Evolutionary conservation across 2,113 vertebrate species (phyloP).

Genomic region (Eurystomus gularis): DNA sequence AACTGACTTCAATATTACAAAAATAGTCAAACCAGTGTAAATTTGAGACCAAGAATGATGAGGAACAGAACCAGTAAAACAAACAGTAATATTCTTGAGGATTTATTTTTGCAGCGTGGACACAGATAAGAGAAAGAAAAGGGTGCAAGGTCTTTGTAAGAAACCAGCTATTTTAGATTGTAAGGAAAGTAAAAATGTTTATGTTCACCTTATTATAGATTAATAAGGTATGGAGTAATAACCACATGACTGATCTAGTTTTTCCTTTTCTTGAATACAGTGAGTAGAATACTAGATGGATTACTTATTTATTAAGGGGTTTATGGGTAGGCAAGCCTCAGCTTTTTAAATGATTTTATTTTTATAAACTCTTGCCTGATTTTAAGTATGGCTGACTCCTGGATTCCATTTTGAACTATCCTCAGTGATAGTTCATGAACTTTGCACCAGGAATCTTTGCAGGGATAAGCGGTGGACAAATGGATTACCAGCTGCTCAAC

Average conservation of each 20-base stretch:
- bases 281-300: not conserved
- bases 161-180: not conserved
- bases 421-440: not conserved
- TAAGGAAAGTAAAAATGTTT: not conserved
- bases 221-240: not conserved
- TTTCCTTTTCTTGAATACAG: not conserved
- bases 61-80: not conserved
- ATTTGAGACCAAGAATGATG: not conserved
- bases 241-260: not conserved
- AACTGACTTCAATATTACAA: not conserved
- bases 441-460: not conserved
- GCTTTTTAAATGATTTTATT: not conserved
- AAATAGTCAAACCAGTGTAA: not conserved
- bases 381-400: not conserved
- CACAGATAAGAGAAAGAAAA: not conserved
- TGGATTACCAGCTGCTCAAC: not conserved
- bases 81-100: not conserved
- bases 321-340: not conserved
- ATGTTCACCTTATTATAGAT: not conserved
- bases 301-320: not conserved
- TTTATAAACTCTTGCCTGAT: not conserved
- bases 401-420: not conserved
- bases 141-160: not conserved
- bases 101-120: not conserved
- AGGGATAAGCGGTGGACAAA: not conserved